Conservation (phyloP, 2,113 vertebrate genomes). For the Plestiodon gilberti region DNA sequence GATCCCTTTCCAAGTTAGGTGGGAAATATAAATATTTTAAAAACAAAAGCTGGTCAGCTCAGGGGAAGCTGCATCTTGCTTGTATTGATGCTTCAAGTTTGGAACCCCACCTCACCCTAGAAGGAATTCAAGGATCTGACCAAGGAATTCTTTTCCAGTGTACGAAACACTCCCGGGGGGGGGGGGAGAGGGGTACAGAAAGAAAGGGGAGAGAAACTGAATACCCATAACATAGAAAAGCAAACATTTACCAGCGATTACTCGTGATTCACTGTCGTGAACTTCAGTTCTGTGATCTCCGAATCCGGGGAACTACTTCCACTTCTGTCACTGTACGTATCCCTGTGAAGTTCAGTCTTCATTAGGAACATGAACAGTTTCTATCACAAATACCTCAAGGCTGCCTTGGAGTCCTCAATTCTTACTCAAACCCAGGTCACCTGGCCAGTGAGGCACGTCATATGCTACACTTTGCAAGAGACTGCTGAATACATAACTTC, state of each 20-base stretch:
- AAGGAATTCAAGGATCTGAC: neutral
- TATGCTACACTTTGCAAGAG: neutral
- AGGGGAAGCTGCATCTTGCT: neutral
- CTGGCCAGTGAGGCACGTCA: neutral
- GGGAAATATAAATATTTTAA: too few species aligned
- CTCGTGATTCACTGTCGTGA: slow-evolving; percentile 81
- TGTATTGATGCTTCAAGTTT: neutral
- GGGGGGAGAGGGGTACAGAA: neutral
- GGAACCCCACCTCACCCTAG: neutral
- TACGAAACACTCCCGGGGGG: neutral
- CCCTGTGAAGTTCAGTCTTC: slow-evolving; percentile 74
- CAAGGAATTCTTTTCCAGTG: neutral
- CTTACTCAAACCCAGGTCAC: neutral
- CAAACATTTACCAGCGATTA: slow-evolving; percentile 68
- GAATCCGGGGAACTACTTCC: slow-evolving; percentile 91
- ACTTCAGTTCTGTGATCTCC: slow-evolving; percentile 89
- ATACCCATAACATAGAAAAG: neutral
- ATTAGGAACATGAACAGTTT: neutral
- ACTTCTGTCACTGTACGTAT: slow-evolving; percentile 92
- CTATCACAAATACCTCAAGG: neutral
- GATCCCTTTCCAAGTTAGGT: too few species aligned
- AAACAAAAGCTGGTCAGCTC: neutral
- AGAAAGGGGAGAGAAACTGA: neutral
- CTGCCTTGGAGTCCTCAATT: neutral
- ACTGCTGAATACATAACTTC: neutral